Evolutionary conservation across 2,797 vertebrate genomes (phyloP), one percentile per base, ranked within the genome.

Genomic region (Trachurus trachurus): DNA sequence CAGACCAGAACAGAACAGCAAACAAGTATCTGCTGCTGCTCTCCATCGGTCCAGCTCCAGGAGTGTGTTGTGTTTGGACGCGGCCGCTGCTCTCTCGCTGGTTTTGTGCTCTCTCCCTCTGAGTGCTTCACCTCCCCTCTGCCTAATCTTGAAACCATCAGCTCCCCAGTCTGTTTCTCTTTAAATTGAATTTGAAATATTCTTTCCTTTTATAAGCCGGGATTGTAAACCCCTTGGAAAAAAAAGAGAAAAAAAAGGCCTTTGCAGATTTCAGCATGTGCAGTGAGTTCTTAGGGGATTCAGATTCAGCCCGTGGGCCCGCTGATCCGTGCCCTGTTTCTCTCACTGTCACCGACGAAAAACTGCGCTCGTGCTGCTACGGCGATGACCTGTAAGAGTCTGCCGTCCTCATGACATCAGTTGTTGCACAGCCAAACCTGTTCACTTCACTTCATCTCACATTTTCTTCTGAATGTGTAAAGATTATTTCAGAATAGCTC

Each of bases 71-170:
- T 85, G 70, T 81, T 87, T 91, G 86, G 86, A 88, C 57, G 66
- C 39, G 57, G 19, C 62, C 29, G 1, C 6, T 9, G n/a, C 56
- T 80, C 63, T 22, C 65, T 85, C 19, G 9, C 78, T 86, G 71
- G 54, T 78, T 89, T 87, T 86, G 67, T 74, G 67, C 76, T 86
- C 75, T 85, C 76, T 78, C 65, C 21, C 37, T 39, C 72, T 67
- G 44, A 84, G 67, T 64, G 67, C 75, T 78, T 79, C 63, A 26
- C 66, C 78, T 84, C 79, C 68, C 72, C 56, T 63, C 62, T 13
- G 40, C 74, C 81, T 74, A 83, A 91, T 90, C 77, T 90, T 80
- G 78, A 84, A 91, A 86, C 81, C 86, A 90, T 89, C 89, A 83
- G 80, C 71, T 83, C 57, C 66, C 50, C 67, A 47, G 78, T 88